phyloP scores from a whole-genome alignment of 2,888 invertebrate genomes.

The Fissipunctia ypsillon region DNA sequence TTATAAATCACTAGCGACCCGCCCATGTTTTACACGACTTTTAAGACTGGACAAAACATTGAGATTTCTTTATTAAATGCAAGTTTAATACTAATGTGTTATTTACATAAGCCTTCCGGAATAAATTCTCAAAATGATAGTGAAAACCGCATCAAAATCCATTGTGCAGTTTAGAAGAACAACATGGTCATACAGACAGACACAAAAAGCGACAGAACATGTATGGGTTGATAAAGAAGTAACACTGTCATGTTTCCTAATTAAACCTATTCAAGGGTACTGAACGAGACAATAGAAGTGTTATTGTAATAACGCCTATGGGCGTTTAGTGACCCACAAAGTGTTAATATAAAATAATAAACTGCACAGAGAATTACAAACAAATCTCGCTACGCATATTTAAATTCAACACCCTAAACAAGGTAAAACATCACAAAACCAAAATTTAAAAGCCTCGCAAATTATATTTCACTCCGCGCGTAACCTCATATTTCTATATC shows the following conservation, averaged over 20 bases:
- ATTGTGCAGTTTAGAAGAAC: background rate
- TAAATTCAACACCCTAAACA: constrained; percentile 20
- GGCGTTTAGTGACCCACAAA: no score
- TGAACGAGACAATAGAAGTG: no score
- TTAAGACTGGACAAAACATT: background rate
- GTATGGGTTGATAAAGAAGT: no score
- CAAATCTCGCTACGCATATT: constrained; percentile 26
- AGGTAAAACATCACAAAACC: constrained; percentile 25
- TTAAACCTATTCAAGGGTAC: no score
- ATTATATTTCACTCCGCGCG: constrained; percentile 53
- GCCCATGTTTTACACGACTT: background rate
- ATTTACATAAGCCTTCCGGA: background rate
- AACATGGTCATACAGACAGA: background rate
- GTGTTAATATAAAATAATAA: constrained; percentile 2
- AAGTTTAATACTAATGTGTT: background rate
- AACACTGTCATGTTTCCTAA: background rate
- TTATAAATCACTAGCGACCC: background rate
- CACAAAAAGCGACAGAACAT: background rate
- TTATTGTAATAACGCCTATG: no score
- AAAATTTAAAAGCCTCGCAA: constrained; percentile 45
- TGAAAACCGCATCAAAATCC: background rate
- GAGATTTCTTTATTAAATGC: background rate
- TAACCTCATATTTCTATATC: constrained; percentile 50
- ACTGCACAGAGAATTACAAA: background rate
- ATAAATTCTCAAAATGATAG: background rate